Conservation (phyloP, 1,140 invertebrate genomes). For the Ditylenchus dipsaci region DNA sequence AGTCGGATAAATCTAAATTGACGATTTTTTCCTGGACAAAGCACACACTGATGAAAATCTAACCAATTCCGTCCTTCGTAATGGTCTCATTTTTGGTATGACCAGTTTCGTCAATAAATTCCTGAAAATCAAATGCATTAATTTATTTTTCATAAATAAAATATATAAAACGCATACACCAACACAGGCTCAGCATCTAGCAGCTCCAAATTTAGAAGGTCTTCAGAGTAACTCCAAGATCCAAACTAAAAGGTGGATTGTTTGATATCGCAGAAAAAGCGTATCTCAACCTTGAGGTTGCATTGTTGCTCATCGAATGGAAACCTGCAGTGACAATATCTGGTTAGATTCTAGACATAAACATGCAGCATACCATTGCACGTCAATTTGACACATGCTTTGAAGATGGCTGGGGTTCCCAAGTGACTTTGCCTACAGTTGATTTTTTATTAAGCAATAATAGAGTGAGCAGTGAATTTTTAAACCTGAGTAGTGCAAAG, state of each 20-base stretch:
- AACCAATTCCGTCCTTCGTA: conserved; percentile 46
- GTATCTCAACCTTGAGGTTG: conserved; percentile 69
- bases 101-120: conserved; percentile 41
- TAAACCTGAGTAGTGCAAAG: conserved; percentile 73
- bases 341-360: background rate
- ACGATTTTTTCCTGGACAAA: background rate
- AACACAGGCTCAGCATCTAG: conserved; percentile 20
- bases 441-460: no score
- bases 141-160: background rate
- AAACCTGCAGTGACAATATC: conserved; percentile 55
- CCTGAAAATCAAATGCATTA: conserved; percentile 17
- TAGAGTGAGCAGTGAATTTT: background rate
- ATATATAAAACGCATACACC: background rate
- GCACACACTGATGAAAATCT: background rate
- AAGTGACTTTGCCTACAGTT: conserved; percentile 74
- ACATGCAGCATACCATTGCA: conserved; percentile 66
- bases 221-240: conserved; percentile 86
- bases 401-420: conserved; percentile 98
- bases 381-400: conserved; percentile 89
- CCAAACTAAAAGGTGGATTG: conserved; percentile 69
- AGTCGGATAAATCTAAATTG: conserved; percentile 13
- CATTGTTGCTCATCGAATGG: conserved; percentile 83
- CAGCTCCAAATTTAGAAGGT: conserved; percentile 46
- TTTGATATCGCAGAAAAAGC: conserved; percentile 67
- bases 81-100: conserved; percentile 36